These are phyloP conservation scores for Apodemus sylvaticus DNA, from an alignment of 2,113 vertebrate species.

Conservation along the genomic window DNA sequence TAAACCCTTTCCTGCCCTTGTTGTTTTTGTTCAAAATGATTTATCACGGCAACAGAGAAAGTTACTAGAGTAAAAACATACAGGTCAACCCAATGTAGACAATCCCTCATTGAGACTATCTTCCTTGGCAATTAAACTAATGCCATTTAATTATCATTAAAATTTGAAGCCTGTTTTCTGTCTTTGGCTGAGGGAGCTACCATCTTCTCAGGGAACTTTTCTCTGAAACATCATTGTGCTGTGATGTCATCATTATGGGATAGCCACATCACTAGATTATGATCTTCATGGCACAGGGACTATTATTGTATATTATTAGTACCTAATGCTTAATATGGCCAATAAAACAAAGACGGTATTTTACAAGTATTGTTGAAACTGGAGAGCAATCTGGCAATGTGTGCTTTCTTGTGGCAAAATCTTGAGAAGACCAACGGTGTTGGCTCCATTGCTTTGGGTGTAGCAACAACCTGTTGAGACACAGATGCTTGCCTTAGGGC, in stretches of 20 bases:
- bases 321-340: neutral
- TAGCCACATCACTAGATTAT: neutral
- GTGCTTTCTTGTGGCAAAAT: neutral
- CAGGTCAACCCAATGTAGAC: neutral
- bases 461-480: neutral
- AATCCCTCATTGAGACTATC: neutral
- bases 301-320: neutral
- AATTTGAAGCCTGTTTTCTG: neutral
- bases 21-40: neutral
- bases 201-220: neutral
- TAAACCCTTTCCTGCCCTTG: neutral
- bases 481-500: neutral
- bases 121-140: neutral
- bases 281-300: neutral
- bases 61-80: too few relatives aligned
- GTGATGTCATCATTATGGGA: neutral
- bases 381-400: neutral
- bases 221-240: neutral
- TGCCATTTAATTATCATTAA: neutral
- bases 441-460: neutral
- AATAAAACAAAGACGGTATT: neutral
- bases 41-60: neutral
- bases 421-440: neutral
- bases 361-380: neutral
- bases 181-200: neutral